Evolutionary conservation across 2,113 vertebrate genomes (phyloP).

Genomic region (Neodon shergylaensis): DNA sequence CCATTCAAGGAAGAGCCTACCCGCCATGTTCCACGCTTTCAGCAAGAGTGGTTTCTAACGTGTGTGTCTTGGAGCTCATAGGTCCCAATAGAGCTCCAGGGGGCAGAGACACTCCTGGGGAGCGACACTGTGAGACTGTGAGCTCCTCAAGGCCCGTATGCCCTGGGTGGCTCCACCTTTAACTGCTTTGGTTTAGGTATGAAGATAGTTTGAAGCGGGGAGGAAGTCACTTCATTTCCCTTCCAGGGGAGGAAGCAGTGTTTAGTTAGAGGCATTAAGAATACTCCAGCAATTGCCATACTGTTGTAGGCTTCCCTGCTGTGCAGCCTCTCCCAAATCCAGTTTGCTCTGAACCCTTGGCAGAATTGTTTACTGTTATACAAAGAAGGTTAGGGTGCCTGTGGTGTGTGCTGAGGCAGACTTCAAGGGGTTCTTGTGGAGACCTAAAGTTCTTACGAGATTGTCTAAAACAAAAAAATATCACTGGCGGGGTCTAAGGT

Average conservation of each 20-base stretch:
- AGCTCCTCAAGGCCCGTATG: neutral
- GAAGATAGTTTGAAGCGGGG: neutral
- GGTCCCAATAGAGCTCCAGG: neutral
- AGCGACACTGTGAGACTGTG: no score
- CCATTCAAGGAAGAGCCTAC: neutral
- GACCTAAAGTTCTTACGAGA: neutral
- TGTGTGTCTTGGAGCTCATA: neutral
- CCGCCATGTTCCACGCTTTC: fast-evolving
- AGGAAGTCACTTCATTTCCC: neutral
- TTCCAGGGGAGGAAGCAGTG: neutral
- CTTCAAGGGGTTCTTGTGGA: neutral
- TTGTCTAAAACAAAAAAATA: neutral
- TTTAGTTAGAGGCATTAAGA: neutral
- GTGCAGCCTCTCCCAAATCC: neutral
- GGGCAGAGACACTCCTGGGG: neutral
- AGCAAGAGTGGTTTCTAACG: neutral
- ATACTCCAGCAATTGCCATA: neutral
- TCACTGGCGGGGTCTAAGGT: neutral
- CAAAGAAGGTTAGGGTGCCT: neutral
- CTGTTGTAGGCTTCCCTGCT: neutral
- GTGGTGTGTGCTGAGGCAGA: neutral
- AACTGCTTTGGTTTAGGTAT: neutral
- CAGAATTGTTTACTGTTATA: neutral
- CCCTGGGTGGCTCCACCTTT: neutral
- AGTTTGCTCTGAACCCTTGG: no score